Evolutionary conservation across 2,888 invertebrate species (phyloP), one percentile per base, ranked within the genome.

Genomic region (Saturnia japonica): DNA sequence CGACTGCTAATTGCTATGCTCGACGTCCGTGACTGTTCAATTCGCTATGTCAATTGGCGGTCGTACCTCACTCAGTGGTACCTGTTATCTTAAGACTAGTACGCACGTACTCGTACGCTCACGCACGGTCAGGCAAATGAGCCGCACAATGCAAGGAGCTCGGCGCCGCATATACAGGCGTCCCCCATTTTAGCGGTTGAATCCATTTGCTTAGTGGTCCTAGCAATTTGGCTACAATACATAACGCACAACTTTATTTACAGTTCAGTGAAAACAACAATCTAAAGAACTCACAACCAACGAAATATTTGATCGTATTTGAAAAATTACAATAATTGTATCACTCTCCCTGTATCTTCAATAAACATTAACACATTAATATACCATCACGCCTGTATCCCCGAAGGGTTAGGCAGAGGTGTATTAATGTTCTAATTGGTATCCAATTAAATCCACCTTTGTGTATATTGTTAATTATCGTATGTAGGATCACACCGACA

Each of bases 31-130:
- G 57, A 60, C 57, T 60, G 57, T 60, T 60, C 57, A 60, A 60
- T 60, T 60, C 57, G 57, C 22, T 54, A 60, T 60, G 57, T 28
- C 28, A 60, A 60, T 60, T 60, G 28, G 57, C 25, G 28, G 57
- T 28, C 54, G 22, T 28, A 28, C 3, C 11, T 57, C n/a, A n/a
- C 19, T 1, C 51, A 54, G 51, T 22, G 19, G n/a, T 54, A 54
- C 22, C 22, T 54, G 19, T 47, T 47, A 47, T 47, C 47, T 47
- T 6, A 16, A 47, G 47, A n/a, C 11, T 54, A 11, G 12, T 54
- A 54, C 54, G 54, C 54, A 54, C 22, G 54, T 54, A n/a, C 22
- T 1, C 14, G 34, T 34, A 34, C 34, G 34, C 34, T 34, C 34
- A 34, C 34, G 19, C 47, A 54, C 54, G n/a, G 22, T 54, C 54